A percentile compares a stretch with the other conserved stretches of the same genome.
These are phyloP conservation scores for Notodonta ziczac DNA, from an alignment of 2,888 invertebrate genomes.

Conservation along the genomic window DNA sequence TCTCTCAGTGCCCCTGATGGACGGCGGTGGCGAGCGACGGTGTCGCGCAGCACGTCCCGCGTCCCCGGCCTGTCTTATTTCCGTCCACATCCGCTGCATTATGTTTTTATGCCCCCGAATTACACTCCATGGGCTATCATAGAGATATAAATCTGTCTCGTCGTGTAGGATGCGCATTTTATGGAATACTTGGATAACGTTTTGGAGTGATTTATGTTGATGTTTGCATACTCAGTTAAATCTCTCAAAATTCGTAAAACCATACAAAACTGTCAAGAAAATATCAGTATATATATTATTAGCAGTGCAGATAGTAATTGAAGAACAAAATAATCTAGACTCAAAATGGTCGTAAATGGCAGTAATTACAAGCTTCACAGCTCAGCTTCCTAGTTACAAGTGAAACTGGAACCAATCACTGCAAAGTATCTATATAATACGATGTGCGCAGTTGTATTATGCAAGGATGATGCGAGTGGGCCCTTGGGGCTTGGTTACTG, in stretches of 20 bases:
- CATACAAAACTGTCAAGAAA: not conserved
- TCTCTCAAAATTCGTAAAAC: not conserved
- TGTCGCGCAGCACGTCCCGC: constrained; percentile 8
- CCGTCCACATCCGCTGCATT: constrained; percentile 31
- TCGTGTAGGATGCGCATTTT: constrained; percentile 22
- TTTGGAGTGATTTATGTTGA: no score
- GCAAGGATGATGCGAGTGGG: constrained; percentile 4
- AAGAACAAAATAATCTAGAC: not conserved
- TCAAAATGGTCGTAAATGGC: not conserved
- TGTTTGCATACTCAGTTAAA: no score
- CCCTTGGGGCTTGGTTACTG: constrained; percentile 22
- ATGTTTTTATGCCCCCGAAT: constrained; percentile 20
- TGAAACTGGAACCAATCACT: no score
- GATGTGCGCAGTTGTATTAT: not conserved
- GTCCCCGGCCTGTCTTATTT: constrained; percentile 36
- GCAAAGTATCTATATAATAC: not conserved
- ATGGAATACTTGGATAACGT: constrained; percentile 14
- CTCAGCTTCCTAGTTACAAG: not conserved
- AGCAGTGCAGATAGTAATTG: not conserved
- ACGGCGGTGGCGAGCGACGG: not conserved
- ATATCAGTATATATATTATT: not conserved
- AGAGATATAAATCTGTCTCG: constrained; percentile 21
- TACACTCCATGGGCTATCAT: constrained; percentile 12
- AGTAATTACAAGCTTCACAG: not conserved
- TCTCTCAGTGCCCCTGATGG: no score